A percentile compares a stretch with the other conserved stretches of the same genome.
Conservation (phyloP, 2,113 vertebrate species). For the Anarrhichthys ocellatus region DNA sequence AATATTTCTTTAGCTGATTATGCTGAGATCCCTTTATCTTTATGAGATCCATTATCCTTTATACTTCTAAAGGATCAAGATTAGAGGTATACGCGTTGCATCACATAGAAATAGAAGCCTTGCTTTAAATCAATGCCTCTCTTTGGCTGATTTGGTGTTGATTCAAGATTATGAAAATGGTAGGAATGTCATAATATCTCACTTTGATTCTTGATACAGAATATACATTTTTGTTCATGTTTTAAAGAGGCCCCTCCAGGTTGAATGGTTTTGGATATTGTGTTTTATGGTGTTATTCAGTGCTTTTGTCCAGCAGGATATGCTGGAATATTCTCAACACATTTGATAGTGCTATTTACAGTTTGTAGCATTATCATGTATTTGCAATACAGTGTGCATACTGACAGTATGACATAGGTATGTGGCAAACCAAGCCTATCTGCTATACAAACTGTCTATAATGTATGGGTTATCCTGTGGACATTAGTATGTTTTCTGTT, state of each 20-base stretch:
- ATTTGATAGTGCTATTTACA: conserved; percentile 29
- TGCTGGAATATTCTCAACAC: conserved; percentile 15
- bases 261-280: conserved; percentile 13
- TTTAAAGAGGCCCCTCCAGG: not conserved
- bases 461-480: not conserved
- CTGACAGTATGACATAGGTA: not conserved
- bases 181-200: conserved; percentile 3
- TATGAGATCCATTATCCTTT: not conserved
- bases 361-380: conserved; percentile 35
- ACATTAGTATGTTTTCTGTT: not conserved
- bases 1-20: not conserved
- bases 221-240: not conserved
- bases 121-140: conserved; percentile 9
- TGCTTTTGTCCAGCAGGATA: conserved; percentile 29
- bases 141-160: not conserved
- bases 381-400: conserved; percentile 19
- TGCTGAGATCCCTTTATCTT: conserved; percentile 1
- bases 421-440: conserved; percentile 1
- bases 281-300: conserved; percentile 26
- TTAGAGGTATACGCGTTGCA: not conserved
- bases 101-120: conserved; percentile 6
- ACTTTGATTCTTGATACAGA: not conserved
- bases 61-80: not conserved
- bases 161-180: conserved; percentile 12
- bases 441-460: conserved; percentile 5